These are phyloP conservation scores for Dipodomys merriami DNA, from an alignment of 2,113 vertebrate genomes.

Conservation along the genomic window DNA sequence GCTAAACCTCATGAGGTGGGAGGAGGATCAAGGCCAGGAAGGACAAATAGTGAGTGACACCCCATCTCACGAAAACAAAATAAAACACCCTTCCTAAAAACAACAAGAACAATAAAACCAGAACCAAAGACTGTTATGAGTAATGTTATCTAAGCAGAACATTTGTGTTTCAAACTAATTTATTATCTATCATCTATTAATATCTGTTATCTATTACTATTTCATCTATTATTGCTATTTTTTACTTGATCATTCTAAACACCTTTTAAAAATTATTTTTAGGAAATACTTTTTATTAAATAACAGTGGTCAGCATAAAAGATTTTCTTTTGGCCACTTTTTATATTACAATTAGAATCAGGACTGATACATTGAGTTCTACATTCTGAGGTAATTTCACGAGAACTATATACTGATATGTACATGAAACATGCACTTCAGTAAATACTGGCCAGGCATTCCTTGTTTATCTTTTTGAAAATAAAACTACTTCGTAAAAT, in stretches of 20 bases:
- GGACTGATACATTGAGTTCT: background rate
- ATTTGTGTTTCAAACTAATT: background rate
- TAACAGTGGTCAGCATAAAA: constrained; percentile 42
- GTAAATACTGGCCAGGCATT: background rate
- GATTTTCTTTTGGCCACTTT: constrained; percentile 1
- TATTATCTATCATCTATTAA: background rate
- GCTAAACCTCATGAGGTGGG: too few relatives aligned
- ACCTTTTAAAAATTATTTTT: background rate
- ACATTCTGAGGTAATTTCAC: constrained; percentile 5
- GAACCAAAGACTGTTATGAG: background rate
- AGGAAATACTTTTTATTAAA: constrained; percentile 46
- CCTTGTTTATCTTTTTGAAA: constrained; percentile 9
- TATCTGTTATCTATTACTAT: too few relatives aligned
- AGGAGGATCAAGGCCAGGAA: too few relatives aligned
- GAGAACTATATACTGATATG: background rate
- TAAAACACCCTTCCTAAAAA: background rate
- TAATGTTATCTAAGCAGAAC: background rate
- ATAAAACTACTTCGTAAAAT: background rate
- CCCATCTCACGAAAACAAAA: too few relatives aligned
- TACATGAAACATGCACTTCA: background rate
- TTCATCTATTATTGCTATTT: background rate
- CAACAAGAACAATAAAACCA: background rate
- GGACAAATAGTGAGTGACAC: too few relatives aligned
- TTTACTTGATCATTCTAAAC: too few relatives aligned
- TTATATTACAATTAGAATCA: constrained; percentile 42